Base-by-base conservation (phyloP, 2,113 vertebrate species). In the Dolichallabes microphthalmus region DNA sequence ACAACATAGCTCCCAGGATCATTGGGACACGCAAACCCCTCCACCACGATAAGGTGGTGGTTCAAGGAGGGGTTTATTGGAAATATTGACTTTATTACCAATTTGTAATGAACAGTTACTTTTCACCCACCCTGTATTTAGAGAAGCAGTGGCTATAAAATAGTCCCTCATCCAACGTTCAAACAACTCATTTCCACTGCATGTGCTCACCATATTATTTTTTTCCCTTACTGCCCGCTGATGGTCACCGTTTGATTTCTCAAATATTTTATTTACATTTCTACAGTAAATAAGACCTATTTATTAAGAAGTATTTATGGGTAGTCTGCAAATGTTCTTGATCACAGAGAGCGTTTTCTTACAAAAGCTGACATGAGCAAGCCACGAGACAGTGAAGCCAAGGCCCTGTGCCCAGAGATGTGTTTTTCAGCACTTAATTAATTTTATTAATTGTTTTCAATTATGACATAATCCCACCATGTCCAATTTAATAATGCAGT, bases 401-500 rank as follows among this genome's bases (percentile, higher is more conserved):
- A 66, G 39, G 60, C 39, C 14, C 39, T 12, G 39, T 2, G 39
- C 52, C 79, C 79, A 81, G 60, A 81, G 50, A 71, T 45, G 68
- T 71, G 32, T 39, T 71, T 71, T 71, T 71, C 32, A 71, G 32
- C 1, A 1, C 19, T 22, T 71, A 1, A 39, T n/a, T 13, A 9
- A 15, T 82, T 68, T 81, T 68, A 8, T 53, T 30, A 66, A 45
- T 82, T 82, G 80, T 68, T 82, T 82, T 68, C 63, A 32, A 82
- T 81, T 81, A 52, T 8, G 4, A 19, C 66, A 35, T 71, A 12
- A 71, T 19, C 68, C 19, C 9, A 4, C 68, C 10, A 0, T 71
- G 68, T 45, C 68, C 35, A 45, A 39, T 11, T 35, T 17, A 39
- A 20, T 71, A 39, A 45, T 4, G 6, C 13, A 45, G 35, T 22